Evolutionary conservation across 1,140 invertebrate species (phyloP), one percentile per base, ranked within the genome.

Genomic region (Hyphantria cunea): DNA sequence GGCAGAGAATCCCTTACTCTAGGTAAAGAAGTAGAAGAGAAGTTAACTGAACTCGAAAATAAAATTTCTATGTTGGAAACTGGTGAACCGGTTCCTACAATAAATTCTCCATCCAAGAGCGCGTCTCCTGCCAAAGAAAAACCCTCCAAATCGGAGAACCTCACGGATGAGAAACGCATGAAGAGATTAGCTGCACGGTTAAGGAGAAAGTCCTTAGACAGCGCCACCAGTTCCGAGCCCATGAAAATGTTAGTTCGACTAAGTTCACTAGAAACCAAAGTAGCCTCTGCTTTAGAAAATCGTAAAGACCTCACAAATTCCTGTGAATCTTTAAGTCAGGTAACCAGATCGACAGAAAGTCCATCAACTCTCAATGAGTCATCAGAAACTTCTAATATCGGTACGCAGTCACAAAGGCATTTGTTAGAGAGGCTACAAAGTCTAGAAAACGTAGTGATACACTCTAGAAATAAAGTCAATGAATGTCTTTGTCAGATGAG

Each of bases 1-100:
- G 95, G 95, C 25, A 91, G 93, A 72, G 96, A 97, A 80, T 95
- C 95, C 11, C 94, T 96, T 65, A 94, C 94, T 6, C 93, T 96
- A 50, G 94, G 95, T 5, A 96, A 96, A 86, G 96, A 97, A 85
- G 92, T 97, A 11, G 96, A 97, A 80, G 94, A 95, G 25, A 97
- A 97, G 80, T 87, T 97, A 11, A 91, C 92, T 7, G 95, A 97
- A 77, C 82, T 97, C 52, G 96, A 97, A 86, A 93, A 93, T 48
- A 96, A 96, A 87, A 94, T 96, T 4, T 92, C 92, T 52, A 90
- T 93, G 31, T 85, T 96, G 17, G 94, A 96, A 73, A 90, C 90
- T 3, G 81, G 76, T 55, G 91, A 78, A 68, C 60, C 65, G 41
- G 75, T 85, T 10, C 91, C 86, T 61, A 82, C 68, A 63, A 92